A percentile compares a stretch with the other conserved stretches of the same genome.
phyloP scores from a whole-genome alignment of 1,140 invertebrate species.

The Drosophila nannoptera region DNA sequence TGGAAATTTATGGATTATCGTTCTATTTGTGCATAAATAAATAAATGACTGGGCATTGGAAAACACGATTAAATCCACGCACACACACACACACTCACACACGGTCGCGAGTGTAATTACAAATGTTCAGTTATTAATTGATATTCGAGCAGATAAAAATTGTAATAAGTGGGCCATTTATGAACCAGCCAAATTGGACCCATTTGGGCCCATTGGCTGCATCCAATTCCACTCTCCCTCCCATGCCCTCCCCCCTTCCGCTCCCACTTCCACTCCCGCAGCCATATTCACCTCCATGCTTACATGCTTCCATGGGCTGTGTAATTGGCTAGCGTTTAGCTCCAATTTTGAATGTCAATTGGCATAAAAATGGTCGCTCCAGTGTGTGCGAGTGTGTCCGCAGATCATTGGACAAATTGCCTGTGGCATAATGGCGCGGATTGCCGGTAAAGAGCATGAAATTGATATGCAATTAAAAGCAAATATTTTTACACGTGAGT shows the following conservation, averaged over 20 bases:
- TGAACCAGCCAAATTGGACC: slow-evolving; percentile 27
- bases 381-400: slow-evolving; percentile 16
- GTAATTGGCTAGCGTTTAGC: slow-evolving; percentile 45
- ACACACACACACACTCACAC: slow-evolving; percentile 4
- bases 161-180: slow-evolving; percentile 52
- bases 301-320: slow-evolving; percentile 42
- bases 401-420: slow-evolving; percentile 65
- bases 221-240: too few relatives aligned
- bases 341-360: slow-evolving; percentile 49
- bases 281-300: slow-evolving; percentile 20
- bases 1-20: slow-evolving; percentile 11
- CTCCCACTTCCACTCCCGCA: neutral
- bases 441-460: slow-evolving; percentile 63
- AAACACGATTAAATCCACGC: slow-evolving; percentile 26
- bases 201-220: slow-evolving; percentile 14
- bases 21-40: slow-evolving; percentile 35
- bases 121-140: slow-evolving; percentile 64
- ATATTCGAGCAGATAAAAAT: slow-evolving; percentile 53
- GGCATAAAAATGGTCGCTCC: slow-evolving; percentile 10
- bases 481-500: slow-evolving; percentile 65
- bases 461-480: slow-evolving; percentile 72
- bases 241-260: too few relatives aligned
- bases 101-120: slow-evolving; percentile 61
- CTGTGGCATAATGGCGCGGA: slow-evolving; percentile 58
- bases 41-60: slow-evolving; percentile 36